Evolutionary conservation across 2,113 vertebrate species (phyloP).

Genomic region (Bos javanicus): DNA sequence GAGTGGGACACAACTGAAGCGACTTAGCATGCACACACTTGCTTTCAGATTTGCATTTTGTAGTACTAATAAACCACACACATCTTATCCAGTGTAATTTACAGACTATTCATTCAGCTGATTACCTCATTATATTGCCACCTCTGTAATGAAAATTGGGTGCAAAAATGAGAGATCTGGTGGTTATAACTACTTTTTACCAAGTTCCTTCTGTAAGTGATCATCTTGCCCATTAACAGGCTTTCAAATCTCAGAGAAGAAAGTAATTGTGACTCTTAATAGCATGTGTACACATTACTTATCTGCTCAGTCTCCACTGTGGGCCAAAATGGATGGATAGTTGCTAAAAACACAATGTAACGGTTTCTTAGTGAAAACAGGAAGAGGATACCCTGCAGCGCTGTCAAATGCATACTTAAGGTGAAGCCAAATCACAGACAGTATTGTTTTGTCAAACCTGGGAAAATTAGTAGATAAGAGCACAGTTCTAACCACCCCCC

Average conservation of each 20-base stretch:
- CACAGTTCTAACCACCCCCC: background rate
- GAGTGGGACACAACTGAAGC: background rate
- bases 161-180: slow-evolving; percentile 55
- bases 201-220: slow-evolving; percentile 28
- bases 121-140: slow-evolving; percentile 55
- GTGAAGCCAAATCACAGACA: slow-evolving; percentile 51
- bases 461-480: slow-evolving; percentile 37
- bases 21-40: background rate
- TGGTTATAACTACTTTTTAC: slow-evolving; percentile 40
- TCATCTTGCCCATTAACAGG: slow-evolving; percentile 51
- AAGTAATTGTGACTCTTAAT: slow-evolving; percentile 54
- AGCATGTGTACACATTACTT: background rate
- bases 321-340: background rate
- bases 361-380: slow-evolving; percentile 30
- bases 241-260: slow-evolving; percentile 44
- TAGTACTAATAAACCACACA: slow-evolving; percentile 9
- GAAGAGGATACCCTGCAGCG: slow-evolving; percentile 9
- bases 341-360: slow-evolving; percentile 41
- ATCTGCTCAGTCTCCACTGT: background rate
- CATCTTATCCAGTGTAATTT: slow-evolving; percentile 34
- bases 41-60: slow-evolving; percentile 33
- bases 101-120: slow-evolving; percentile 47
- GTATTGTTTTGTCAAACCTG: slow-evolving; percentile 59
- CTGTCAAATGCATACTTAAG: slow-evolving; percentile 55
- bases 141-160: slow-evolving; percentile 59